A percentile compares a stretch with the other conserved stretches of the same genome.
phyloP scores from a whole-genome alignment of 1,140 invertebrate species.

The Cryptotermes secundus region DNA sequence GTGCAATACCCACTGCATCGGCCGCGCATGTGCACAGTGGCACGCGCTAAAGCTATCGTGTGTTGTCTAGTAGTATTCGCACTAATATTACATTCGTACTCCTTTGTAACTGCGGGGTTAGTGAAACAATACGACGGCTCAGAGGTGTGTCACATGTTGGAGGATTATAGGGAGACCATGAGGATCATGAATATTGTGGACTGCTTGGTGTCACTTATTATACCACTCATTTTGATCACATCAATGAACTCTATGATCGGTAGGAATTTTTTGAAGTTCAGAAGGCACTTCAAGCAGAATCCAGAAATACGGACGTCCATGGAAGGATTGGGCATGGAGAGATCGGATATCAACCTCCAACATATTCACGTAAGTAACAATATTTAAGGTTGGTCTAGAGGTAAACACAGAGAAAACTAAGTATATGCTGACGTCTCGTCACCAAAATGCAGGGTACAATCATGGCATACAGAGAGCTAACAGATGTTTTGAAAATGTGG shows the following conservation, averaged over 20 bases:
- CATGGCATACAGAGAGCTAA: too few relatives aligned
- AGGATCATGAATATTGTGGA: slow-evolving; percentile 57
- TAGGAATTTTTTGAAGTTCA: slow-evolving; percentile 51
- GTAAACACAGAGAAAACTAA: too few relatives aligned
- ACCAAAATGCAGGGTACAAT: too few relatives aligned
- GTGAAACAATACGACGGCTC: slow-evolving; percentile 44
- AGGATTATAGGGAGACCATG: slow-evolving; percentile 51
- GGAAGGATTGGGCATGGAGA: slow-evolving; percentile 23
- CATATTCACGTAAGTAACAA: slow-evolving; percentile 46
- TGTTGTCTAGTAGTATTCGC: slow-evolving; percentile 48
- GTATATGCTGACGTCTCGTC: too few relatives aligned
- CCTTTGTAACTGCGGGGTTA: slow-evolving; percentile 52
- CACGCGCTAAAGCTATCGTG: slow-evolving; percentile 58
- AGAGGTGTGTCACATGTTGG: slow-evolving; percentile 50
- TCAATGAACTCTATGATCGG: slow-evolving; percentile 61
- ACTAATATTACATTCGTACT: slow-evolving; percentile 54
- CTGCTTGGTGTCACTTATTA: slow-evolving; percentile 56
- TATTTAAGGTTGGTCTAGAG: too few relatives aligned
- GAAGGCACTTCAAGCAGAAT: slow-evolving; percentile 47
- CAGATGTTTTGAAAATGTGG: too few relatives aligned
- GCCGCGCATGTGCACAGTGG: slow-evolving; percentile 62
- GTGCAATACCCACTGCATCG: slow-evolving; percentile 64
- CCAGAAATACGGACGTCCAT: slow-evolving; percentile 40
- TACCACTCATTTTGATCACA: slow-evolving; percentile 56
- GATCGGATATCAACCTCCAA: slow-evolving; percentile 49